Percentiles rank a stretch among this genome's conserved stretches.
phyloP scores from a whole-genome alignment of 2,797 vertebrate species.

The Acanthornis magna region DNA sequence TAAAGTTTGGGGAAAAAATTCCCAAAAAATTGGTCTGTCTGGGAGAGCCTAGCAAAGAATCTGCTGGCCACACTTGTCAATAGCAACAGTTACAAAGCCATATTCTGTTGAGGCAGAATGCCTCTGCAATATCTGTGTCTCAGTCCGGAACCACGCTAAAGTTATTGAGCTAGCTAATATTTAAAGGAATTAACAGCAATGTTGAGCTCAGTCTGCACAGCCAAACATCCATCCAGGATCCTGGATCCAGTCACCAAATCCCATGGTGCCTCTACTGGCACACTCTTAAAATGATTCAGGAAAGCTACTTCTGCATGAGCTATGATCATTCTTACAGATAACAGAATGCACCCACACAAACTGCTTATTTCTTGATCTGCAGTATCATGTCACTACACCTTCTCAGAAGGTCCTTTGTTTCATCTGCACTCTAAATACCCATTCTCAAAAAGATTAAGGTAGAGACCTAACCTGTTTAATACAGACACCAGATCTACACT shows the following conservation, averaged over 20 bases:
- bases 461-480: background rate
- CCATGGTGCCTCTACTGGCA: background rate
- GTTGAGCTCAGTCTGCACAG: background rate
- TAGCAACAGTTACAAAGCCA: background rate
- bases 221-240: background rate
- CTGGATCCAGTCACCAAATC: background rate
- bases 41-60: background rate
- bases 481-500: background rate
- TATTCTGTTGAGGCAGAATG: background rate
- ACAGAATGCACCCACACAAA: background rate
- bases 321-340: background rate
- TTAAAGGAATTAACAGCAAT: background rate
- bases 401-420: background rate
- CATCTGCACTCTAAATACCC: background rate
- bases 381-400: background rate
- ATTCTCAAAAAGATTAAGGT: background rate
- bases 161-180: background rate
- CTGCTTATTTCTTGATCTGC: background rate
- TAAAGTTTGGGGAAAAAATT: background rate
- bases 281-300: background rate
- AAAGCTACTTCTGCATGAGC: background rate
- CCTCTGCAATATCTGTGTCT: background rate
- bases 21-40: background rate
- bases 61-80: background rate
- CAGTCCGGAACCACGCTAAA: background rate